Evolutionary conservation across 1,140 invertebrate species (phyloP).

Genomic region (Drosophila nannoptera): DNA sequence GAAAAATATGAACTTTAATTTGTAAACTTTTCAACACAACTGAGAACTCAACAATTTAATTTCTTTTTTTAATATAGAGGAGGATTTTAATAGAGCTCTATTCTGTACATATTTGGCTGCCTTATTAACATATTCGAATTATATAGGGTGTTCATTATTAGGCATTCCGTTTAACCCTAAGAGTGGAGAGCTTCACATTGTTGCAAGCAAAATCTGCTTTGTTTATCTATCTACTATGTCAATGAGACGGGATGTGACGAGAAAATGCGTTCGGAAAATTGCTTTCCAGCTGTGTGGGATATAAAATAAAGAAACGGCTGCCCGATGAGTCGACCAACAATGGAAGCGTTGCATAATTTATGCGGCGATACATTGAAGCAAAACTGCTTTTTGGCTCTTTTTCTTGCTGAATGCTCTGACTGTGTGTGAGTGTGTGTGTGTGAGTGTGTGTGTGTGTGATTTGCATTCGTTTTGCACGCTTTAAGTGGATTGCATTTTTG

Average conservation of each 20-base stretch:
- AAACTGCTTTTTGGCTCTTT: slow-evolving; percentile 1
- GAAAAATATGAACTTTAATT: not conserved
- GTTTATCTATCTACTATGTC: too few species aligned
- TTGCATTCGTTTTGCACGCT: slow-evolving; percentile 15
- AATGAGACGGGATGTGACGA: too few species aligned
- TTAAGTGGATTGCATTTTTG: slow-evolving; percentile 10
- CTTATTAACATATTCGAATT: not conserved
- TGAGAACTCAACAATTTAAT: not conserved
- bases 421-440: not conserved
- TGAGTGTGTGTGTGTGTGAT: slow-evolving; percentile 1
- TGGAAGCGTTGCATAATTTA: slow-evolving; percentile 44
- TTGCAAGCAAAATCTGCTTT: not conserved
- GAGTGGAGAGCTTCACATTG: too few species aligned
- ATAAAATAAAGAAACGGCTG: slow-evolving; percentile 5
- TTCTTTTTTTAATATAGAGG: not conserved
- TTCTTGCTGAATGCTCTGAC: not conserved
- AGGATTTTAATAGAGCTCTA: too few species aligned
- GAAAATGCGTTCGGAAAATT: not conserved
- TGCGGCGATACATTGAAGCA: slow-evolving; percentile 25
- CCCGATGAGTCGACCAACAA: slow-evolving; percentile 28
- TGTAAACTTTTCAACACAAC: not conserved
- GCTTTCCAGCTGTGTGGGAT: slow-evolving; percentile 1
- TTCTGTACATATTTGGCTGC: too few species aligned
- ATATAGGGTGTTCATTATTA: not conserved
- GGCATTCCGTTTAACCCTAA: too few species aligned